A percentile compares a stretch with the other conserved stretches of the same genome.
These are phyloP conservation scores for Ovis aries DNA, from an alignment of 2,113 vertebrate genomes.

Conservation along the genomic window ARS-UI_Ramb_v3.0 NC_056055.1:25004001-25004500, in stretches of 20 bases:
- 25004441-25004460: background rate
- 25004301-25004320: background rate
- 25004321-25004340: no score
- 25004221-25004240: background rate
- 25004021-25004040: background rate
- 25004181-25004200: background rate
- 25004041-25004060: background rate
- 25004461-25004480: background rate
- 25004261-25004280: background rate
- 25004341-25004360: background rate
- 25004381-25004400: background rate
- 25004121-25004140: background rate
- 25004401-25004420: background rate
- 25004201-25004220: no score
- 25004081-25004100: no score
- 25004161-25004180: background rate
- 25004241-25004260: background rate
- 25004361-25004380: background rate
- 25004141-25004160: background rate
- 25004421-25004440: background rate
- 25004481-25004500: background rate
- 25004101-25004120: background rate
- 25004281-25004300: background rate
- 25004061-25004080: background rate
- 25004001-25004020: no score